Base-by-base conservation (phyloP, 2,888 invertebrate species). In the Macropis europaea region DNA sequence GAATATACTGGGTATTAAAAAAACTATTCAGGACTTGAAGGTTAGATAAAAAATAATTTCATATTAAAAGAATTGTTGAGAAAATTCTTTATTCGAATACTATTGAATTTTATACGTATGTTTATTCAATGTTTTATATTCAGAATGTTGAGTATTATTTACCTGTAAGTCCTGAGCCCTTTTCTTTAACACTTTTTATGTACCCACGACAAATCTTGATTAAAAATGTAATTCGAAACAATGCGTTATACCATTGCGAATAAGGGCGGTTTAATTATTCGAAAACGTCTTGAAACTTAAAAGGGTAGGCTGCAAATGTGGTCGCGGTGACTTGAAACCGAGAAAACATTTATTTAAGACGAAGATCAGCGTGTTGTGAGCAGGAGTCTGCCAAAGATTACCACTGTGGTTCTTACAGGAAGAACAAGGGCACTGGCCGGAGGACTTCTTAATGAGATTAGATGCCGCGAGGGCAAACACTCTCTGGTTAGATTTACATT, bases 371-470 rank as follows among this genome's bases (percentile, higher is more conserved):
- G 84, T 81, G 82, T 84, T 82, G 76, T 82, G 82, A 82, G 82
- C 84, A 85, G 84, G 84, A 85, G 83, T 84, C 84, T 81, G 82
- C 68, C 68, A 71, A 85, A 89, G 89, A 89, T 89, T 89, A 89
- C 86, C 82, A 75, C 68, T 74, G 80, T 77, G 81, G 78, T 80
- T 82, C 82, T 68, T 64, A 62, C 70, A 81, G 79, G 64, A 76
- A 70, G 79, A 67, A 73, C 73, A 82, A 79, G 82, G 77, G 78
- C 77, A 70, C 79, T 63, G 75, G 79, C 68, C 59, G 84, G 87
- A 86, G 89, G 88, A 90, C 88, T 90, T 89, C 85, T 88, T 90
- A 90, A 90, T 90, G 89, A 89, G 90, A 90, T 90, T 89, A 90
- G 86, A 84, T 79, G 82, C 72, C 78, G 81, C 81, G 82, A 78